Percentiles rank a stretch among this genome's conserved stretches.
These are phyloP conservation scores for Oostethus manadensis DNA, from an alignment of 2,113 vertebrate genomes.

Conservation along the genomic window DNA sequence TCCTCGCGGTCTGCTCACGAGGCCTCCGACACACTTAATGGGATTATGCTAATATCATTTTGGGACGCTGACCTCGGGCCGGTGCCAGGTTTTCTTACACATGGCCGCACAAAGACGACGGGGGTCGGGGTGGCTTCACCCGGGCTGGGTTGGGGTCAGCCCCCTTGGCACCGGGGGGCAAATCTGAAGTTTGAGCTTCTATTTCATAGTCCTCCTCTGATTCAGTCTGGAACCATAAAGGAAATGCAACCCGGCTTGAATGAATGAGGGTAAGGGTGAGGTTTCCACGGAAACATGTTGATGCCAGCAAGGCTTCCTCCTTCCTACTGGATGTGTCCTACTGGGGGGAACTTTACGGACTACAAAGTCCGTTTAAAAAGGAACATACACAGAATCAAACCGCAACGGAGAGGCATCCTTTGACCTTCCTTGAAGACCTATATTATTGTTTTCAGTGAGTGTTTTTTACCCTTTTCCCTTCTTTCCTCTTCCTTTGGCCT, in stretches of 20 bases:
- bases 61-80: slow-evolving; percentile 67
- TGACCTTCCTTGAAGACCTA: slow-evolving; percentile 46
- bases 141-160: slow-evolving; percentile 34
- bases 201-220: too few species aligned
- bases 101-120: slow-evolving; percentile 66
- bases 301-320: slow-evolving; percentile 54
- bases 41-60: slow-evolving; percentile 79
- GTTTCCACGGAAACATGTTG: slow-evolving; percentile 54
- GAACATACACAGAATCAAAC: slow-evolving; percentile 5
- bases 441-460: slow-evolving; percentile 58
- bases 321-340: slow-evolving; percentile 38
- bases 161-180: slow-evolving; percentile 57
- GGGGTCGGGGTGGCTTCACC: slow-evolving; percentile 55
- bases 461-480: slow-evolving; percentile 37
- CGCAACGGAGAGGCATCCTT: slow-evolving; percentile 1
- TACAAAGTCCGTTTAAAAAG: slow-evolving; percentile 29
- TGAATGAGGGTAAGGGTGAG: slow-evolving; percentile 45
- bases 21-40: slow-evolving; percentile 76
- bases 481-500: slow-evolving; percentile 60
- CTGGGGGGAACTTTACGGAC: slow-evolving; percentile 54
- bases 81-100: slow-evolving; percentile 70
- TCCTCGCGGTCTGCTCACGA: slow-evolving; percentile 57
- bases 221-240: slow-evolving; percentile 1
- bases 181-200: too few species aligned
- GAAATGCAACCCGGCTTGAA: slow-evolving; percentile 38